Evolutionary conservation across 2,113 vertebrate genomes (phyloP), one percentile per base, ranked within the genome.

Genomic region (Meleagris gallopavo): DNA sequence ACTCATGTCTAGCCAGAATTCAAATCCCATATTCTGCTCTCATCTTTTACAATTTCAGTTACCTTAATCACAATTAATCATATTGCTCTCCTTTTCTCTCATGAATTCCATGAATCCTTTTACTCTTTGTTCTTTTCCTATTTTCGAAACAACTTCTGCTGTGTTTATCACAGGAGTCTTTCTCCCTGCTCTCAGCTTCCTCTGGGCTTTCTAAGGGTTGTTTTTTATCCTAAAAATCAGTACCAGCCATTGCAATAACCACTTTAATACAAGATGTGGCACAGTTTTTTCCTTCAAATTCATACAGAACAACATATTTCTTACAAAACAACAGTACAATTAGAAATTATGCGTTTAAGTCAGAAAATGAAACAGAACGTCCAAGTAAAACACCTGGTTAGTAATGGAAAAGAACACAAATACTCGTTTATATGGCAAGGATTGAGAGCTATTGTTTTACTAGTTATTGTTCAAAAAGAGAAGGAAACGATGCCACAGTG

Each of bases 401-500:
- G 62, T 34, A 84, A 32, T 16, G 90, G 80, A 86, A 92, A 94
- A 86, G 25, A 92, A 67, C 69, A 88, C 15, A 79, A 94, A 50
- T 80, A 81, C 40, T 57, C 34, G 32, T 29, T 87, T 34, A 17
- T 1, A 41, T 40, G n/a, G 57, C 60, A 94, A 72, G 38, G 54
- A 88, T 6, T 76, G 93, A 90, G 91, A 93, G n/a, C 85, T 58
- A 83, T 95, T 95, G 88, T 95, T 93, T 81, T 61, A 46, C 65
- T 10, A 65, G 43, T 43, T 80, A 64, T 88, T 95, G 83, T 90
- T 94, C 65, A 71, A 78, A 90, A 72, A 54, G 18, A 83, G 79
- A 87, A 95, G 91, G 76, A 94, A 91, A 65, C 91, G 8, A 90
- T 76, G 73, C 95, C 93, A 95, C 43, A 83, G 45, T 60, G 79